These are phyloP conservation scores for Neofelis nebulosa DNA, from an alignment of 2,113 vertebrate genomes.

Conservation along the genomic window DNA sequence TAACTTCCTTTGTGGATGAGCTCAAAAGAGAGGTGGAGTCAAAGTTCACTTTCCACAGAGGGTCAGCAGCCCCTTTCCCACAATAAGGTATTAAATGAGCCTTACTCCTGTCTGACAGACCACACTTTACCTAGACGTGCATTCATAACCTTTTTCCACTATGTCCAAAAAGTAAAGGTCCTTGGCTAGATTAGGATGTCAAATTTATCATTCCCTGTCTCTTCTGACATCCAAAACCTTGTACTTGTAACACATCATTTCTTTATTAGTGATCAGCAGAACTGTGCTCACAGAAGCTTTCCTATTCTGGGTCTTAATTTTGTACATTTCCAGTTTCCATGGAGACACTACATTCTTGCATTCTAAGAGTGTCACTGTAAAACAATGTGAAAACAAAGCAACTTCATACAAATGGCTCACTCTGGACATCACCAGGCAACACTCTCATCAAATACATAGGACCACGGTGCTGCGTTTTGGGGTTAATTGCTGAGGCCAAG, in stretches of 20 bases:
- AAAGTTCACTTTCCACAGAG: not conserved
- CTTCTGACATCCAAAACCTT: not conserved
- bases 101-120: not conserved
- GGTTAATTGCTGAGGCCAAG: conserved; percentile 71
- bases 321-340: conserved; percentile 84
- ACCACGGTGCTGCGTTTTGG: not conserved
- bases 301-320: conserved; percentile 67
- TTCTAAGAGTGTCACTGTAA: conserved; percentile 72
- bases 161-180: not conserved
- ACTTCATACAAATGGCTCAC: conserved; percentile 55
- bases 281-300: conserved; percentile 60
- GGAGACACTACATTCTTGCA: conserved; percentile 78
- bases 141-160: not conserved
- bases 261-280: conserved; percentile 61
- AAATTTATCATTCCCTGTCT: not conserved
- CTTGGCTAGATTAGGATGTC: conserved; percentile 11
- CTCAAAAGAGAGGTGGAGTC: not conserved
- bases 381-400: conserved; percentile 81
- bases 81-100: not conserved
- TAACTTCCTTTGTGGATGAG: not conserved
- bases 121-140: not conserved
- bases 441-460: not conserved
- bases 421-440: conserved; percentile 56
- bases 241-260: not conserved
- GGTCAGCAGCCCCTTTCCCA: not conserved